Evolutionary conservation across 1,140 invertebrate genomes (phyloP), one percentile per base, ranked within the genome.

Genomic region (Eumeta japonica): DNA sequence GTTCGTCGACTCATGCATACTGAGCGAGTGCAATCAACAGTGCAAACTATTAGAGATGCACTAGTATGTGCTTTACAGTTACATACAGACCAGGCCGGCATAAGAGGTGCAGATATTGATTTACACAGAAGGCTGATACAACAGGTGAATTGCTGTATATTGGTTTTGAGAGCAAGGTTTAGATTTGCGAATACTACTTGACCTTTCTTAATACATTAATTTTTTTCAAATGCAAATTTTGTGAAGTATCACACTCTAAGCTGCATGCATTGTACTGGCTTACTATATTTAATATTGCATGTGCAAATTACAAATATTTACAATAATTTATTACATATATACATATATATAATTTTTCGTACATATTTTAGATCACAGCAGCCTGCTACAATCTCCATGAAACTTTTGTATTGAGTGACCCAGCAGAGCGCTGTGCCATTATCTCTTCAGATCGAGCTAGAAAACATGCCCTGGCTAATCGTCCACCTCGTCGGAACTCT

Each of bases 31-130:
- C 84, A 90, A 59, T 75, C 77, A 20, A 79, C 91, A 10, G 87
- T 92, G 43, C 85, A 88, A 71, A 90, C 87, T 13, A 90, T 93
- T 45, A 79, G 79, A 47, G 89, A 90, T 58, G 86, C 87, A 2
- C 62, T 89, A 29, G 66, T 87, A 13, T 88, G 85, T 60, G 84
- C 88, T 43, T 67, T 90, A 27, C 83, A 87, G 56, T 67, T 90
- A 38, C 85, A 89, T 42, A 75, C 83, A 41, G 86, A 89, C 7
- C 57, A 73, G 10, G 76, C 76, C 36, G 75, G 77, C 43, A 78
- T 81, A 36, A 66, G 77, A n/a, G 77, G 78, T 3, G 71, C 79
- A 20, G 83, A 84, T 49, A 78, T 84, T n/a, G 79, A 82, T 40
- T 57, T 85, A 2, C 83, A 85, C 45, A 55, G 81, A 7, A 63